Percentiles rank a stretch among this genome's conserved stretches.
Conservation (phyloP, 2,888 invertebrate species). For the Galerucella pusilla region DNA sequence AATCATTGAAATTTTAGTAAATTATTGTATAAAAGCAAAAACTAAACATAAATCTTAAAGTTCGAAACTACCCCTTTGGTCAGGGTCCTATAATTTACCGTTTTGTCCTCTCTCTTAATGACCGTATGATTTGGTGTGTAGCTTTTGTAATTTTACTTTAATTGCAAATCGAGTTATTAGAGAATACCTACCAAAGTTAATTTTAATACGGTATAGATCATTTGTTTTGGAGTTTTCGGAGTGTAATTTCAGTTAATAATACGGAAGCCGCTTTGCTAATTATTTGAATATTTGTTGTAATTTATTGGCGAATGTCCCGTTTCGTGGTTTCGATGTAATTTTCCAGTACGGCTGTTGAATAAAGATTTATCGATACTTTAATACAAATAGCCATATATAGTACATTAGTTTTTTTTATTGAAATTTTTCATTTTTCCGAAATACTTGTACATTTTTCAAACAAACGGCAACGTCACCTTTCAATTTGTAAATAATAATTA, state of each 20-base stretch:
- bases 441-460: too few relatives aligned
- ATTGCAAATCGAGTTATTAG: slow-evolving; percentile 48
- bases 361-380: too few relatives aligned
- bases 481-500: too few relatives aligned
- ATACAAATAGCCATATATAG: too few relatives aligned
- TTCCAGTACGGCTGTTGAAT: too few relatives aligned
- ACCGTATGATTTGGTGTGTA: slow-evolving; percentile 43
- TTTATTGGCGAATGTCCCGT: slow-evolving; percentile 26
- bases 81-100: slow-evolving; percentile 42
- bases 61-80: slow-evolving; percentile 32
- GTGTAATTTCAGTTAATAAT: slow-evolving; percentile 32
- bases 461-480: too few relatives aligned
- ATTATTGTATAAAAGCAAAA: neutral
- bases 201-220: slow-evolving; percentile 47
- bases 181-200: slow-evolving; percentile 43
- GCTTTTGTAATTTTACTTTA: slow-evolving; percentile 49
- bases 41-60: slow-evolving; percentile 35
- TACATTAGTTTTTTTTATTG: too few relatives aligned
- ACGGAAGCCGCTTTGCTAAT: slow-evolving; percentile 31
- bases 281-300: slow-evolving; percentile 44
- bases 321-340: neutral
- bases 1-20: neutral
- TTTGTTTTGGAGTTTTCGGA: slow-evolving; percentile 31
- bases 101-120: slow-evolving; percentile 43
- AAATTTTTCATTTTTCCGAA: too few relatives aligned